Conservation (phyloP, 2,113 vertebrate genomes). For the Chamaea fasciata region DNA sequence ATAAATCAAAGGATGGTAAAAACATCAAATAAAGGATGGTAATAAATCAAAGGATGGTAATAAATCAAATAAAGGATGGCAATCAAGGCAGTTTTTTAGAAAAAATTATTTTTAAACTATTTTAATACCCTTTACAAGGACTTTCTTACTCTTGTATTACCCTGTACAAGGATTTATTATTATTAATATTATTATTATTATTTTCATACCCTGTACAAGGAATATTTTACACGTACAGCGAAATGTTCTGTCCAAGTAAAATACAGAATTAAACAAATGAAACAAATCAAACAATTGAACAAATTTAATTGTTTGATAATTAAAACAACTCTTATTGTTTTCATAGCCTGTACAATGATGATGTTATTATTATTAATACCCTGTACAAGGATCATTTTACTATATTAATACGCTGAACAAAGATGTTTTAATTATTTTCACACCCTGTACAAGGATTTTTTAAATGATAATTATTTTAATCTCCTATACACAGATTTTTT, state of each 20-base stretch:
- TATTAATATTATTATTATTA: too few species aligned
- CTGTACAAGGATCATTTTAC: background rate
- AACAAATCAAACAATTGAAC: too few species aligned
- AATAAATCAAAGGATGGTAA: background rate
- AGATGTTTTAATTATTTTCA: background rate
- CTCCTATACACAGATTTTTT: too few species aligned
- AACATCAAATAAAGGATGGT: rapidly evolving
- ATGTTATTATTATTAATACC: background rate
- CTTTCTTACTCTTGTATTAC: background rate
- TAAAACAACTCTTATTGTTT: too few species aligned
- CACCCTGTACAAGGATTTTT: too few species aligned
- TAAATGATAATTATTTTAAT: background rate
- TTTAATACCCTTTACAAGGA: background rate
- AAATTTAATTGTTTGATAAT: too few species aligned
- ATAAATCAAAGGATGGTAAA: too few species aligned
- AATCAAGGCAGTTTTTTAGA: background rate
- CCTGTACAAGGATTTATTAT: background rate
- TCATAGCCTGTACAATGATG: background rate
- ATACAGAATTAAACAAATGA: too few species aligned
- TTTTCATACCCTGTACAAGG: background rate
- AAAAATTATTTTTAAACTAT: background rate
- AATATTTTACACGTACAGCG: too few species aligned
- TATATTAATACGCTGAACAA: background rate
- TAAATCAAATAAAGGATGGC: background rate
- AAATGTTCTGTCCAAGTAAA: too few species aligned